Evolutionary conservation across 2,888 invertebrate genomes (phyloP), one percentile per base, ranked within the genome.

Genomic region (Crossocerus cetratus): DNA sequence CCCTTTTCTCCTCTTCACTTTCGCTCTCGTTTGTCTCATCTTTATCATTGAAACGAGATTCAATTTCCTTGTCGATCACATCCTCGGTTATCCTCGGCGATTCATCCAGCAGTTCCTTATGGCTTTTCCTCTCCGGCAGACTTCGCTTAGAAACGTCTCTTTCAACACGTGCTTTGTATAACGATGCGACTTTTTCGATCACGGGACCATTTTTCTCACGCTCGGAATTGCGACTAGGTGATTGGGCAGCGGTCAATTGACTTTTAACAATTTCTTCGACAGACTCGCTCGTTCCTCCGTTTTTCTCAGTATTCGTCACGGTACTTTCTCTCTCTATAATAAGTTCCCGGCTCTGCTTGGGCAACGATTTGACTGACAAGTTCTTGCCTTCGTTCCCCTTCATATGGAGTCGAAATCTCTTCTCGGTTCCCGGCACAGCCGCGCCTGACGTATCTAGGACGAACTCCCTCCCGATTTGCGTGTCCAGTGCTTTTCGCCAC

Each of bases 11-110:
- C 13, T 86, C 81, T 2, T 86, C 84, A 43, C 87, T 83, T 11
- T 89, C 87, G 3, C 87, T 86, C 20, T 87, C 79, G 65, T 87
- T 86, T 32, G 86, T 80, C 0, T 86, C 83, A 23, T 88, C 83
- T 13, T 87, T 87, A 11, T 87, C 81, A 64, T 88, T 88, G 45
- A 82, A 82, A 20, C 77, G 77, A 21, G 54, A 16, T 18, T 84
- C 65, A 8, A 90, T 86, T 78, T 90, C 90, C 60, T 84, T 77
- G 42, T 88, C 76, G 3, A 89, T 81, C 1, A 86, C 78, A 2
- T 80, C 78, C 0, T 74, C 76, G 5, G 80, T 76, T 53, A 88
- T 68, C 45, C 68, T 74, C 0, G 87, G 84, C 14, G 88, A 71
- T 21, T 84, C 82, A 54, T 83, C 67, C 18, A 90, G 65, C 0